These are phyloP conservation scores for Globia sparganii DNA, from an alignment of 2,888 invertebrate species.

Conservation along the genomic window DNA sequence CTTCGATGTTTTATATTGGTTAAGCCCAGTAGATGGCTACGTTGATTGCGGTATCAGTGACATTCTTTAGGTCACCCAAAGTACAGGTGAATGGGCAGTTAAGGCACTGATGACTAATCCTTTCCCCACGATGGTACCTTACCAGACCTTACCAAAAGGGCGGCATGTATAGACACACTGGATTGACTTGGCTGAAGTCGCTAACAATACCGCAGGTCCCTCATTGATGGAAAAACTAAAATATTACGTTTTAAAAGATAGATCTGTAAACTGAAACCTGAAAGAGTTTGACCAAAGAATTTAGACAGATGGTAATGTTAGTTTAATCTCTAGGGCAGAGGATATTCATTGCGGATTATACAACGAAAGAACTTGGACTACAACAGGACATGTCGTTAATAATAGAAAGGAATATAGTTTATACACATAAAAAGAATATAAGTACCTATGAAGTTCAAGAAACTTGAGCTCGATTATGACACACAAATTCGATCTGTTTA, in stretches of 20 bases:
- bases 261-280: background rate
- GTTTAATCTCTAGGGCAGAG: background rate
- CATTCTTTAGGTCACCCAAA: too few species aligned
- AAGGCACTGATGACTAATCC: too few species aligned
- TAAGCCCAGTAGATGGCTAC: too few species aligned
- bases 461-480: background rate
- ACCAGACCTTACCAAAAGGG: too few species aligned
- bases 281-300: background rate
- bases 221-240: background rate
- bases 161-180: background rate
- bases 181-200: background rate
- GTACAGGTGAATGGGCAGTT: too few species aligned
- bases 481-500: slow-evolving; percentile 21
- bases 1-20: too few species aligned
- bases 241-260: background rate
- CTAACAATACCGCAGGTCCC: too few species aligned
- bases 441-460: background rate
- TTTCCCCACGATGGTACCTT: too few species aligned
- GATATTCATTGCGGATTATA: background rate
- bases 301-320: background rate
- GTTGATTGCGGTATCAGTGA: too few species aligned
- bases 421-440: background rate
- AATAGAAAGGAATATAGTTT: background rate
- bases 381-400: background rate
- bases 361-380: background rate